A percentile compares a stretch with the other conserved stretches of the same genome.
These are phyloP conservation scores for Ciconia maguari DNA, from an alignment of 2,113 vertebrate species.

Conservation along the genomic window DNA sequence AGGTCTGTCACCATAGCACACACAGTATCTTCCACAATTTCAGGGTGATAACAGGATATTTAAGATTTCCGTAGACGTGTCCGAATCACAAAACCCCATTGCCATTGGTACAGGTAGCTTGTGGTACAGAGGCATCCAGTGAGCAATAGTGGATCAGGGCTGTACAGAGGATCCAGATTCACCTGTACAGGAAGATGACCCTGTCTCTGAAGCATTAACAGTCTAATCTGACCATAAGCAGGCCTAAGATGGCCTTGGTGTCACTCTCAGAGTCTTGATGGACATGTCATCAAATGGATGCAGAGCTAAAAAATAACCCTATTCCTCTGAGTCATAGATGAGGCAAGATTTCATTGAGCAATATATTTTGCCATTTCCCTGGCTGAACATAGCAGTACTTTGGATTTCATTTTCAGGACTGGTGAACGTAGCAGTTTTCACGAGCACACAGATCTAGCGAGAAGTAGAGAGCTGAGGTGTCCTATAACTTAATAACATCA, in stretches of 20 bases:
- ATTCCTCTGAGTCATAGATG: background rate
- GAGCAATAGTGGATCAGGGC: background rate
- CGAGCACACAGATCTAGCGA: background rate
- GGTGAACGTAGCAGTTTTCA: constrained; percentile 3
- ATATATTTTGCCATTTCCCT: background rate
- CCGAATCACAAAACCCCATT: background rate
- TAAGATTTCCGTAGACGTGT: background rate
- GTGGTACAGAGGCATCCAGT: background rate
- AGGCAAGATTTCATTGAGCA: background rate
- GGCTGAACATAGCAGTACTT: background rate
- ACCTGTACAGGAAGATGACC: background rate
- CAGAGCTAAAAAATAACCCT: background rate
- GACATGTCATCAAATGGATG: background rate
- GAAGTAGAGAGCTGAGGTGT: background rate
- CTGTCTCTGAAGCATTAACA: background rate
- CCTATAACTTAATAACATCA: background rate
- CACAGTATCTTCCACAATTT: background rate
- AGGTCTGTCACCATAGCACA: background rate
- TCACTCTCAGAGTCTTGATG: background rate
- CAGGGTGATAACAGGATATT: background rate
- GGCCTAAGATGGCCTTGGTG: background rate
- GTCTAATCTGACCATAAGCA: background rate
- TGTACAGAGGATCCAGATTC: background rate
- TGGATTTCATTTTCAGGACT: constrained; percentile 5
- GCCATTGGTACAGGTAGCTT: background rate